Conservation (phyloP, 2,797 vertebrate genomes). For the Limosa lapponica region DNA sequence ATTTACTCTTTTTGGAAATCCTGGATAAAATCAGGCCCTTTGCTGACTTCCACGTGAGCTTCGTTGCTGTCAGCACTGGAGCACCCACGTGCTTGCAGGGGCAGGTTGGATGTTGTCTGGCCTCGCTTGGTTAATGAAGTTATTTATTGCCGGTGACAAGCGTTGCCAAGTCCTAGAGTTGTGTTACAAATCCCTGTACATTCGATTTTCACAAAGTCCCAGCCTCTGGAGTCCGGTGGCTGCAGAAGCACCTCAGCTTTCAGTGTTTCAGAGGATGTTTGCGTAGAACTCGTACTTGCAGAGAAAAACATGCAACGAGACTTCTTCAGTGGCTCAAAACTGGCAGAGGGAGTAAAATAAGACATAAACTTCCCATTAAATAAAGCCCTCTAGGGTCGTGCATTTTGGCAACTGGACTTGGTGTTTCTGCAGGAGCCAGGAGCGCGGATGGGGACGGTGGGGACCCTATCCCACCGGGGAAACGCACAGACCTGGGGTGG, state of each 20-base stretch:
- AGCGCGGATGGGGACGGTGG: neutral
- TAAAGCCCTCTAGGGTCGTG: neutral
- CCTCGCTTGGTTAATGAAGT: neutral
- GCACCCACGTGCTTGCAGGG: neutral
- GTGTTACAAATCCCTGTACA: neutral
- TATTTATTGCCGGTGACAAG: neutral
- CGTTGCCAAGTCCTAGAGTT: neutral
- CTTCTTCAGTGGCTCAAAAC: neutral
- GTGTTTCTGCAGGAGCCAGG: neutral
- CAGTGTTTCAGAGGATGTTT: neutral
- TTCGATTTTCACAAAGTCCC: neutral
- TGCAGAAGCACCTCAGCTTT: neutral
- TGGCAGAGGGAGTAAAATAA: neutral
- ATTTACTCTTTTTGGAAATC: neutral
- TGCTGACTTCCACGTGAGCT: neutral
- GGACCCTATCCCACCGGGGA: rapidly evolving
- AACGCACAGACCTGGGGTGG: neutral
- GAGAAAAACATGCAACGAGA: neutral
- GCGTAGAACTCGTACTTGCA: neutral
- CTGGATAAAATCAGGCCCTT: neutral
- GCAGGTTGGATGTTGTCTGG: neutral
- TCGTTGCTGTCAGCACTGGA: neutral
- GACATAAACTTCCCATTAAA: rapidly evolving
- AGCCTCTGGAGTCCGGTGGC: neutral
- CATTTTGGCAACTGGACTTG: neutral